Percentiles rank a stretch among this genome's conserved stretches.
These are phyloP conservation scores for Elachura formosa DNA, from an alignment of 2,113 vertebrate species.

Conservation along the genomic window DNA sequence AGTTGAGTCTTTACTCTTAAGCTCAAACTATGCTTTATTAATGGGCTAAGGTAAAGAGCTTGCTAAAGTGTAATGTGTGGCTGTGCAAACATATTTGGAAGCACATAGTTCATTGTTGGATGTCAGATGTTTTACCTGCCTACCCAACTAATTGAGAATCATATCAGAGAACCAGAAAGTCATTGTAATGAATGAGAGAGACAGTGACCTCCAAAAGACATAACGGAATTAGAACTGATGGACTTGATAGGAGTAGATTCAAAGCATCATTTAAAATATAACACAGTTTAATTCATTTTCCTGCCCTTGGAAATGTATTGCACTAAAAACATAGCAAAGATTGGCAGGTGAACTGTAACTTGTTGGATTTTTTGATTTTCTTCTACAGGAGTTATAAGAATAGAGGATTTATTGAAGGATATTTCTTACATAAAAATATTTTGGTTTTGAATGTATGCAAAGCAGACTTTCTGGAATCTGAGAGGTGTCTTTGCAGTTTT, in stretches of 20 bases:
- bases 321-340: background rate
- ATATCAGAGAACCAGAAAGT: conserved; percentile 29
- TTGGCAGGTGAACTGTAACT: background rate
- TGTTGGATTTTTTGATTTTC: background rate
- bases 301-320: background rate
- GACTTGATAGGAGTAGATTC: conserved; percentile 36
- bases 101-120: background rate
- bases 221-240: conserved; percentile 66
- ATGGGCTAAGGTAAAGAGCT: conserved; percentile 10
- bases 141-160: conserved; percentile 54
- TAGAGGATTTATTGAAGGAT: background rate
- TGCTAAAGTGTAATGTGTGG: background rate
- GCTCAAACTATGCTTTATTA: conserved; percentile 39
- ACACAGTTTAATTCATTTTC: background rate
- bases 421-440: background rate
- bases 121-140: conserved; percentile 11
- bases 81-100: conserved; percentile 11
- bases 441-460: background rate
- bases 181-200: conserved; percentile 48
- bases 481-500: background rate
- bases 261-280: conserved; percentile 57
- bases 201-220: conserved; percentile 11
- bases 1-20: conserved; percentile 8
- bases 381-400: background rate
- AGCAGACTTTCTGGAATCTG: background rate